Conservation (phyloP, 2,797 vertebrate species). For the Pempheris klunzingeri region DNA sequence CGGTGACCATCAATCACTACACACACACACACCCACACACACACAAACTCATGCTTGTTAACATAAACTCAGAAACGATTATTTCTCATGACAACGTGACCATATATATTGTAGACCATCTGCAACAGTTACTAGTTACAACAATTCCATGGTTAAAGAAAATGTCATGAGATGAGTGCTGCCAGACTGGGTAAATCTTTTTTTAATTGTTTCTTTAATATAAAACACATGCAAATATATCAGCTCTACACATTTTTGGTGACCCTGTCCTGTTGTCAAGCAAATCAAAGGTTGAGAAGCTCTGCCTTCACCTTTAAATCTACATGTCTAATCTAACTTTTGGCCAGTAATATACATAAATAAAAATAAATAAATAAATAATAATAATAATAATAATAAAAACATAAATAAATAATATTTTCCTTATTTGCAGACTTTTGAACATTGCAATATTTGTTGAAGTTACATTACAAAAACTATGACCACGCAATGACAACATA, state of each 20-base stretch:
- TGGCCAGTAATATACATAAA: not conserved
- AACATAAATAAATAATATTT: not conserved
- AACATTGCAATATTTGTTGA: not conserved
- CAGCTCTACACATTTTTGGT: not conserved
- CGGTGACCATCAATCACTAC: slow-evolving; percentile 28
- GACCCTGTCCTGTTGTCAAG: not conserved
- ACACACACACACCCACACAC: not conserved
- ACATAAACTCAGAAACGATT: not conserved
- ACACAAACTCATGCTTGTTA: not conserved
- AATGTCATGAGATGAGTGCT: no score
- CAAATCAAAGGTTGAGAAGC: not conserved
- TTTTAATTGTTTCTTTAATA: no score
- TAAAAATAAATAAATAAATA: no score
- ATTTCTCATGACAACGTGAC: slow-evolving; percentile 6
- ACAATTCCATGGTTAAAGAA: not conserved
- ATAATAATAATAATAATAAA: no score
- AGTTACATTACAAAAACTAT: not conserved
- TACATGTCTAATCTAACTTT: slow-evolving; percentile 2
- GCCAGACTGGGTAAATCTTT: no score
- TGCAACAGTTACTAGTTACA: not conserved
- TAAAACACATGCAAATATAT: not conserved
- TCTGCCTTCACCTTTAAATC: not conserved
- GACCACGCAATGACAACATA: slow-evolving; percentile 27
- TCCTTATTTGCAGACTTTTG: not conserved
- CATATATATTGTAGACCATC: slow-evolving; percentile 13